Percentiles rank a stretch among this genome's conserved stretches.
Conservation (phyloP, 1,140 invertebrate genomes). For the Tachypleus tridentatus region DNA sequence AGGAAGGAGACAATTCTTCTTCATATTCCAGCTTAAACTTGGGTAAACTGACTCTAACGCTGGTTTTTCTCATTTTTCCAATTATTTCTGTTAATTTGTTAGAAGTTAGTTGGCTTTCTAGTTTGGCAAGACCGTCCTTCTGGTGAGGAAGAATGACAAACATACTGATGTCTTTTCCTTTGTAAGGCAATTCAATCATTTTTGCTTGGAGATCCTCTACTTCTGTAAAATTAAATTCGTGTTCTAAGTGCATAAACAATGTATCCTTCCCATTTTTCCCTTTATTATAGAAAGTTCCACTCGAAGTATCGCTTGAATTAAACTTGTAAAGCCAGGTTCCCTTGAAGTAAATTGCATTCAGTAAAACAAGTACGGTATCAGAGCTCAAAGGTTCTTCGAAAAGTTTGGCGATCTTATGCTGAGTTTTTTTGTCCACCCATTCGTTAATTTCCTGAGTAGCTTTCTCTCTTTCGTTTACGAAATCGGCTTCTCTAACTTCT, state of each 20-base stretch:
- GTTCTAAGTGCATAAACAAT: constrained; percentile 64
- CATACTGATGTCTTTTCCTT: constrained; percentile 34
- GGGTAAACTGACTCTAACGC: constrained; percentile 24
- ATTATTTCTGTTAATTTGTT: constrained; percentile 6
- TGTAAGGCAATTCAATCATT: constrained; percentile 56
- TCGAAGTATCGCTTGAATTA: constrained; percentile 12
- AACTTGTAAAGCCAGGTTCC: constrained; percentile 24
- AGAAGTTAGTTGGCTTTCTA: constrained; percentile 12
- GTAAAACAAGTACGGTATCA: constrained; percentile 24
- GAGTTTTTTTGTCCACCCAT: constrained; percentile 25
- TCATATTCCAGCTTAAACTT: constrained; percentile 25
- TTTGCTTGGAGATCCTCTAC: constrained; percentile 43
- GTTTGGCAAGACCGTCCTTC: constrained; percentile 11
- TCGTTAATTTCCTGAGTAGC: constrained; percentile 16
- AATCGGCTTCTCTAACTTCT: constrained; percentile 7
- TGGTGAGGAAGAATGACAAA: constrained; percentile 28
- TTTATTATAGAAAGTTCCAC: constrained; percentile 19
- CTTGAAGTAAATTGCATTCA: constrained; percentile 33
- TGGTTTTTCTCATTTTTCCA: background rate
- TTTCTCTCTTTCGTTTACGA: background rate
- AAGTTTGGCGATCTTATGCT: constrained; percentile 26
- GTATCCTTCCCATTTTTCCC: constrained; percentile 49
- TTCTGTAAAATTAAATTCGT: constrained; percentile 56
- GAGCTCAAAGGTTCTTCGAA: constrained; percentile 30
- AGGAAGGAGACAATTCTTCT: constrained; percentile 13